phyloP scores from a whole-genome alignment of 2,888 invertebrate species.

The Diplazon laetatorius region DNA sequence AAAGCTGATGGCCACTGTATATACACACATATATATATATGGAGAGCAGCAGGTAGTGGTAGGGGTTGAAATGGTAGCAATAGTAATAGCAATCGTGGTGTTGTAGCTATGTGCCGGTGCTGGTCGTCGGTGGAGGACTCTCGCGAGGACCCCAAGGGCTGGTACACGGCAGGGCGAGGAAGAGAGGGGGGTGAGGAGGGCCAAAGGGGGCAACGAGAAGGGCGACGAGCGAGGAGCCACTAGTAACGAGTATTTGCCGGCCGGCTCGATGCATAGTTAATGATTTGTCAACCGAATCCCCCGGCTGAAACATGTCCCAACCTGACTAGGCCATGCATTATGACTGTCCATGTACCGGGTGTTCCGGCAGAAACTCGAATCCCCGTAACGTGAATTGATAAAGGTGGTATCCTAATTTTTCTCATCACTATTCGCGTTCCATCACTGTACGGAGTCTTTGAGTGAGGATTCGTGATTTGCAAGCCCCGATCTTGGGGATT shows the following conservation, averaged over 20 bases:
- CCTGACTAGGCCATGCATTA: slow-evolving; percentile 81
- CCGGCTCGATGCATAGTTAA: slow-evolving; percentile 82
- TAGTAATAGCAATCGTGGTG: slow-evolving; percentile 25
- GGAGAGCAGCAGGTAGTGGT: slow-evolving; percentile 22
- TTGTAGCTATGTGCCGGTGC: not conserved
- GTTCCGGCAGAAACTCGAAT: slow-evolving; percentile 46
- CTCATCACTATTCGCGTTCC: too few relatives aligned
- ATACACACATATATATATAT: slow-evolving; percentile 12
- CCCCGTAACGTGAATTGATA: not conserved
- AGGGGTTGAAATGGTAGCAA: slow-evolving; percentile 2
- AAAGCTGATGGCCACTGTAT: slow-evolving; percentile 12
- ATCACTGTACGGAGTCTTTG: too few relatives aligned
- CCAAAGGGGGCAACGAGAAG: slow-evolving; percentile 36
- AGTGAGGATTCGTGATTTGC: too few relatives aligned
- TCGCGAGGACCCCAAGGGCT: slow-evolving; percentile 49
- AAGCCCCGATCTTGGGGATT: too few relatives aligned
- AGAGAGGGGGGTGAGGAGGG: slow-evolving; percentile 42
- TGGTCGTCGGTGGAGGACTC: slow-evolving; percentile 54
- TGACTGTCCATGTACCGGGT: slow-evolving; percentile 76
- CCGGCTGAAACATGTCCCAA: slow-evolving; percentile 76
- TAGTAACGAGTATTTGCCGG: slow-evolving; percentile 82
- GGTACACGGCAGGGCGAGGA: slow-evolving; percentile 42
- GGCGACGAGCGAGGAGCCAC: slow-evolving; percentile 56
- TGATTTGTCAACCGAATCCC: slow-evolving; percentile 81
- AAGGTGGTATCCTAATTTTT: too few relatives aligned